Evolutionary conservation across 2,113 vertebrate genomes (phyloP), one percentile per base, ranked within the genome.

Genomic region (Brachirus orientalis): DNA sequence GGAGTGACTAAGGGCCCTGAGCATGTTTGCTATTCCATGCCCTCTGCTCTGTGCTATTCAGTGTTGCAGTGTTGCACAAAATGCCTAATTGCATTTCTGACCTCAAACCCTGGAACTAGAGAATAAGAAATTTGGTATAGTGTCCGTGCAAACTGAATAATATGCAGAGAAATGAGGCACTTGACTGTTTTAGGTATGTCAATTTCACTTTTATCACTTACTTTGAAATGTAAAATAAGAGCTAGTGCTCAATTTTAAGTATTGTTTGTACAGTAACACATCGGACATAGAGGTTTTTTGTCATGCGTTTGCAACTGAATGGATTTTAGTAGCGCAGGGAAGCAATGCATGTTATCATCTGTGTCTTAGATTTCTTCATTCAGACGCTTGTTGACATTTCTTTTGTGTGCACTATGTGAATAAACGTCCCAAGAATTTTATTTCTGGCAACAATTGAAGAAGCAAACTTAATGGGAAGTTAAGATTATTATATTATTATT

Each of bases 11-110:
- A 59, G 40, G 70, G 61, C 50, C 47, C 37, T 17, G 56, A 80
- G 58, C 6, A 8, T 55, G 47, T 62, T 77, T 3, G 10, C 57
- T 62, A 53, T 74, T 53, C 67, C 50, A 52, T 47, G 41, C 63
- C 58, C 44, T 57, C 44, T 44, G 71, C 69, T 63, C 48, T 47
- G 40, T 75, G 73, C 50, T 76, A 80, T 75, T 74, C 40, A 64
- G 47, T 59, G 70, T 55, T 68, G 68, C 40, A 67, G 16, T 71
- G 37, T 75, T 83, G 60, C 7, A 28, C 68, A 79, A 71, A 82
- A 51, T 51, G 57, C 71, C 63, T 69, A 22, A 58, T 20, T 53
- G 50, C 54, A 73, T 58, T 63, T 61, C 57, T 64, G 20, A 79
- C 65, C 75, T 57, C 53, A 53, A 65, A 74, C 12, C 12, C 40